These are phyloP conservation scores for Enteromius radiatus DNA, from an alignment of 2,797 vertebrate genomes.

Conservation along the genomic window DNA sequence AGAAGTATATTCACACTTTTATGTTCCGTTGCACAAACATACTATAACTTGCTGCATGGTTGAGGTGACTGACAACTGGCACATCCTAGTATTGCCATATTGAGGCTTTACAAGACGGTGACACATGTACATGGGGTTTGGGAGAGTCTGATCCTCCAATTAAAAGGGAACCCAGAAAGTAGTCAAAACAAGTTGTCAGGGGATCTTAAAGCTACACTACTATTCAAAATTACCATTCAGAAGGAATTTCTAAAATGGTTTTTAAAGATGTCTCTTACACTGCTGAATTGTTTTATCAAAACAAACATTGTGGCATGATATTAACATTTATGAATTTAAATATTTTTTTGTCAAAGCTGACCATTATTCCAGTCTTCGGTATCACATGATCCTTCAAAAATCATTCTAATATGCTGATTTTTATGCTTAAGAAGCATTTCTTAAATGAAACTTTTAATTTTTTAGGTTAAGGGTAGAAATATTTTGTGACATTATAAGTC, in stretches of 20 bases:
- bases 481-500: neutral
- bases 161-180: neutral
- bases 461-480: neutral
- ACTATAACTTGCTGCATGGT: conserved; percentile 5
- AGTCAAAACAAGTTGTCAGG: neutral
- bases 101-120: neutral
- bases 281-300: neutral
- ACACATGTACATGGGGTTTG: neutral
- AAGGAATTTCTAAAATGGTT: neutral
- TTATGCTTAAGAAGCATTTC: neutral
- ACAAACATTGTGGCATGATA: neutral
- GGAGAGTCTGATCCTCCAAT: neutral
- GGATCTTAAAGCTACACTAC: neutral
- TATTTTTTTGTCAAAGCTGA: neutral
- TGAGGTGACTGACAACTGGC: conserved; percentile 13
- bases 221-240: neutral
- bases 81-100: neutral
- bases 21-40: conserved; percentile 31
- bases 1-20: conserved; percentile 32
- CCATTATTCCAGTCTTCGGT: neutral
- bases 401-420: neutral
- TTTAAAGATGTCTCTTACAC: neutral
- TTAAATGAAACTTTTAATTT: neutral
- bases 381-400: neutral
- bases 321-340: neutral